phyloP scores from a whole-genome alignment of 1,140 invertebrate genomes.

The Ips nitidus region DNA sequence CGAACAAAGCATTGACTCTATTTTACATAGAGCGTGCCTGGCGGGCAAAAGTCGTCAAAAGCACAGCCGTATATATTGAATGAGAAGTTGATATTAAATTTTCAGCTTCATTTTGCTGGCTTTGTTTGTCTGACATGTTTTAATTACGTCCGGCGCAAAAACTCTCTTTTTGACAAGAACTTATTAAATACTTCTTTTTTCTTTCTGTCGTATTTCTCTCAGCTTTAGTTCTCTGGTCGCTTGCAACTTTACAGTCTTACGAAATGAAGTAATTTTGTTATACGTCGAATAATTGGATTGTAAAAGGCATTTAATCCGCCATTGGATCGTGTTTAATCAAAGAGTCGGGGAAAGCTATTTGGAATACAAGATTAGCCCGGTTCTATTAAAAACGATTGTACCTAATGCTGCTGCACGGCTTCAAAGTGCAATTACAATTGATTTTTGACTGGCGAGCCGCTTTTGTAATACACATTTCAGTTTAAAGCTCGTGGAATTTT shows the following conservation, averaged over 20 bases:
- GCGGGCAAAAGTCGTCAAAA: conserved; percentile 7
- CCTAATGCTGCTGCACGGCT: no score
- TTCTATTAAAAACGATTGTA: not conserved
- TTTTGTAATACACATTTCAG: no score
- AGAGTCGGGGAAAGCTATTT: not conserved
- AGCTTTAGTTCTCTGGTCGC: not conserved
- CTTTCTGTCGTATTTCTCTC: not conserved
- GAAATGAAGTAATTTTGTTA: not conserved
- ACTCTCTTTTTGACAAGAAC: no score
- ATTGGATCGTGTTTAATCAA: not conserved
- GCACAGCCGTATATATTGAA: conserved; percentile 11
- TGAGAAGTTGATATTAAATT: conserved; percentile 15
- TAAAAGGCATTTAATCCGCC: not conserved
- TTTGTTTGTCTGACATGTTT: conserved; percentile 14
- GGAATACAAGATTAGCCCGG: not conserved
- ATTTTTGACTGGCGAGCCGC: no score
- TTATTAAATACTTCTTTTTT: no score
- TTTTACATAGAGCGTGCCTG: conserved; percentile 10
- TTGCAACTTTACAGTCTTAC: not conserved
- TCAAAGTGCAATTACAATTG: no score
- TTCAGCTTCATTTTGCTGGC: conserved; percentile 12
- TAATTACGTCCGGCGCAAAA: conserved; percentile 5
- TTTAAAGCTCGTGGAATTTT: no score
- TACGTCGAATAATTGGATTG: not conserved
- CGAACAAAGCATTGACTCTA: conserved; percentile 14